phyloP scores from a whole-genome alignment of 2,113 vertebrate species.

The Lota lota region DNA sequence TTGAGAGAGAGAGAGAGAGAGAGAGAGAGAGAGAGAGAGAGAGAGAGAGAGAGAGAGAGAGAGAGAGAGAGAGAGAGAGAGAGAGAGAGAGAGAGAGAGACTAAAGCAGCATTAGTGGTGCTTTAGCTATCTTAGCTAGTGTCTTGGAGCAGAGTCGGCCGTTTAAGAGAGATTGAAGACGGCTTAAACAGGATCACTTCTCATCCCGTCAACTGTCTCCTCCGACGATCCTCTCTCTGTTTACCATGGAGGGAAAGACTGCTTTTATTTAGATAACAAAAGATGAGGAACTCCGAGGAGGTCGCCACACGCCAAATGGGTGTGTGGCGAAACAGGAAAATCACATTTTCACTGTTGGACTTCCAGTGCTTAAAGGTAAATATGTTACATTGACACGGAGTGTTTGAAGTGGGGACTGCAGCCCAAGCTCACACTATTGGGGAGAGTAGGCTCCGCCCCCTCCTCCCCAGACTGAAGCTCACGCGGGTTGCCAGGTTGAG shows the following conservation, averaged over 20 bases:
- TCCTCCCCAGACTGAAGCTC: too few species aligned
- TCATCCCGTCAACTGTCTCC: constrained; percentile 77
- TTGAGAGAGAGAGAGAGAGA: constrained; percentile 39
- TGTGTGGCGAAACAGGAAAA: too few species aligned
- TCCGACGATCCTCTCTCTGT: constrained; percentile 68
- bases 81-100: constrained; percentile 38
- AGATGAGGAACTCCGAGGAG: constrained; percentile 49
- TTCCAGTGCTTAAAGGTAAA: too few species aligned
- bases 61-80: constrained; percentile 45
- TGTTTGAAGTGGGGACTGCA: too few species aligned
- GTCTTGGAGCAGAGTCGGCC: constrained; percentile 69
- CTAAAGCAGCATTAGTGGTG: constrained; percentile 71
- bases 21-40: constrained; percentile 61
- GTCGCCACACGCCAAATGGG: too few species aligned
- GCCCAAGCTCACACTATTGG: too few species aligned
- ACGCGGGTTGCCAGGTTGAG: too few species aligned
- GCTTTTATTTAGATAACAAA: constrained; percentile 1
- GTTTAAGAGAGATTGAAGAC: constrained; percentile 76
- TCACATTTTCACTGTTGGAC: too few species aligned
- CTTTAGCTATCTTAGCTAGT: constrained; percentile 75
- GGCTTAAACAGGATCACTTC: constrained; percentile 78
- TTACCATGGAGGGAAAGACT: constrained; percentile 50
- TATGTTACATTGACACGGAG: too few species aligned
- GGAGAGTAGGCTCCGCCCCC: too few species aligned
- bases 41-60: constrained; percentile 45